phyloP scores from a whole-genome alignment of 2,888 invertebrate species.

The Alitta virens region DNA sequence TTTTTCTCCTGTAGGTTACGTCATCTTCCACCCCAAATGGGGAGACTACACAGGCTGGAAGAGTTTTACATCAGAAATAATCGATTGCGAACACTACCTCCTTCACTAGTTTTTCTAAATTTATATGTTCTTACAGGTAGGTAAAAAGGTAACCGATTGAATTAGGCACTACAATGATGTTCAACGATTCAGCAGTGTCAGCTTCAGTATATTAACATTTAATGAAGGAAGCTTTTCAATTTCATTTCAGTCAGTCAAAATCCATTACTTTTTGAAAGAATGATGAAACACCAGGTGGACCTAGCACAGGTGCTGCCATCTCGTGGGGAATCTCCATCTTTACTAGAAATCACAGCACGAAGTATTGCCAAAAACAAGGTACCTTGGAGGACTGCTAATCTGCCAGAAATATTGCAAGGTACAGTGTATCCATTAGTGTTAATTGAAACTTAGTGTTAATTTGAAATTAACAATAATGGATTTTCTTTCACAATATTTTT shows the following conservation, averaged over 20 bases:
- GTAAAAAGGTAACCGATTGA: no score
- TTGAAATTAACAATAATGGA: no score
- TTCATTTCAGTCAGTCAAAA: not conserved
- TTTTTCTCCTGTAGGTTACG: not conserved
- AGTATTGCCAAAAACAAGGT: not conserved
- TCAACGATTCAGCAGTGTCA: no score
- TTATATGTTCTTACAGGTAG: not conserved
- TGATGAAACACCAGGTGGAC: not conserved
- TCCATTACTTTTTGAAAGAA: not conserved
- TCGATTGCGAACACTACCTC: not conserved
- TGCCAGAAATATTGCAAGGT: not conserved
- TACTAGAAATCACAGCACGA: not conserved
- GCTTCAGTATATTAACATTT: no score
- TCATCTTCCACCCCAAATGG: not conserved
- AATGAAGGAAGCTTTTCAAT: no score
- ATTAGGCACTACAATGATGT: no score
- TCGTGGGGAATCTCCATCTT: not conserved
- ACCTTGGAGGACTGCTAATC: not conserved
- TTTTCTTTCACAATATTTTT: not conserved
- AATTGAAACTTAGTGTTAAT: no score
- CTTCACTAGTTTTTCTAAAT: not conserved
- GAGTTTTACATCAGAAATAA: not conserved
- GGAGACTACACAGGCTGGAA: not conserved
- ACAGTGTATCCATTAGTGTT: no score
- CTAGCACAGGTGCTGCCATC: not conserved